Base-by-base conservation (phyloP, 2,888 invertebrate genomes). In the Sarcophaga rosellei region DNA sequence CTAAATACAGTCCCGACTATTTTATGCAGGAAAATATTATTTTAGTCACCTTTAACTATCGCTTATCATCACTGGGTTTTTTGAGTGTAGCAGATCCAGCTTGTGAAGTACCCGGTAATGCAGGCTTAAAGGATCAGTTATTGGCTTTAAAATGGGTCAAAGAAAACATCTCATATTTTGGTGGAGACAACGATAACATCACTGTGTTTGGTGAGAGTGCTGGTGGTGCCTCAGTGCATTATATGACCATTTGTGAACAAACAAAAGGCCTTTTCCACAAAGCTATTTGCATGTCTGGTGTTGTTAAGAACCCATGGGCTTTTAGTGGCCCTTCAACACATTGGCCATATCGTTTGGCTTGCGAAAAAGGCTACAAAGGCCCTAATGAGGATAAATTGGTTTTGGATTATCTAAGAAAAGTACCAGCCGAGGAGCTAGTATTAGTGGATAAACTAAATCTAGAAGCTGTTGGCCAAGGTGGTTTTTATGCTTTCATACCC, bases 171-270 rank as follows among this genome's bases (percentile, higher is more conserved):
- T 65, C 87, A 5, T 87, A 90, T 66, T 94, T 94, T 84, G 93
- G 94, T 80, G 94, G 94, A 0, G 94, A 94, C 89, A 89, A 93
- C 0, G 88, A 93, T 12, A 94, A 94, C 87, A 93, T 93, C 4
- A 94, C 94, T 0, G 89, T 94, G 12, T 94, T 94, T 89, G 94
- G 94, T 2, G 93, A 94, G 86, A 94, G 94, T 89, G 94, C 94
- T 20, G 94, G 94, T 5, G 93, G 91, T 10, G 93, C 91, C 8
- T 92, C 93, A 1, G 93, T 93, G 3, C 94, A 94, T 87, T 93
- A 92, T 72, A 91, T 94, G 89, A 91, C 94, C 87, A 90, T 94
- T 6, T 93, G 94, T 4, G 93, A 94, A 8, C 91, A 94, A 90
- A 91, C 94, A 0, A 92, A 92, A 89, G 90, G 90, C 3, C 89